Conservation (phyloP, 2,797 vertebrate species). For the Heteromormyrus szaboi region DNA sequence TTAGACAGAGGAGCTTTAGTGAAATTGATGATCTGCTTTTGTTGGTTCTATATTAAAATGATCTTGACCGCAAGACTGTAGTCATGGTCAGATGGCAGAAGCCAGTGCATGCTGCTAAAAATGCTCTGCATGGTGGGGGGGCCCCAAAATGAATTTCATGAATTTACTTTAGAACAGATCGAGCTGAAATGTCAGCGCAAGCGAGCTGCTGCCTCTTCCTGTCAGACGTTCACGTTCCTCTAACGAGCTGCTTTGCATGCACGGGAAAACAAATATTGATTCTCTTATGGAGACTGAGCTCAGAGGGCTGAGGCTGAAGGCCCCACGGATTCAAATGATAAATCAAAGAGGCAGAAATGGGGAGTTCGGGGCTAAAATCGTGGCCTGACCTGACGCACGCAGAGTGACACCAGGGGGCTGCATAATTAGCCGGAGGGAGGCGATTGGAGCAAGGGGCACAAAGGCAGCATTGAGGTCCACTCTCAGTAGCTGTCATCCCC, state of each 20-base stretch:
- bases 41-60: not conserved
- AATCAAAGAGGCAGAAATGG: not conserved
- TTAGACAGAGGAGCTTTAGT: not conserved
- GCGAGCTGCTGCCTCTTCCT: not conserved
- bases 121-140: not conserved
- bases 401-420: constrained; percentile 25
- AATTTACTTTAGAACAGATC: not conserved
- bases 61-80: not conserved
- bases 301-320: not conserved
- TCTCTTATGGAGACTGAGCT: not conserved
- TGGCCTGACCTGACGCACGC: not conserved
- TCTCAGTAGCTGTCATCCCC: constrained; percentile 18
- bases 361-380: not conserved
- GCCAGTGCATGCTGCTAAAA: not conserved
- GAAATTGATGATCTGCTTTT: not conserved
- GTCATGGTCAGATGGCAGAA: not conserved
- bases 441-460: constrained; percentile 26
- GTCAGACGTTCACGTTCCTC: not conserved
- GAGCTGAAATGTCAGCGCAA: not conserved
- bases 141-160: not conserved
- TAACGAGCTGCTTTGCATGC: constrained; percentile 18
- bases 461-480: constrained; percentile 24
- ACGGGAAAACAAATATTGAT: constrained; percentile 24
- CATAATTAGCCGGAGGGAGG: constrained; percentile 32
- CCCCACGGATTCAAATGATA: constrained; percentile 6